Evolutionary conservation across 2,113 vertebrate species (phyloP).

Genomic region (Hydrolagus affinis): DNA sequence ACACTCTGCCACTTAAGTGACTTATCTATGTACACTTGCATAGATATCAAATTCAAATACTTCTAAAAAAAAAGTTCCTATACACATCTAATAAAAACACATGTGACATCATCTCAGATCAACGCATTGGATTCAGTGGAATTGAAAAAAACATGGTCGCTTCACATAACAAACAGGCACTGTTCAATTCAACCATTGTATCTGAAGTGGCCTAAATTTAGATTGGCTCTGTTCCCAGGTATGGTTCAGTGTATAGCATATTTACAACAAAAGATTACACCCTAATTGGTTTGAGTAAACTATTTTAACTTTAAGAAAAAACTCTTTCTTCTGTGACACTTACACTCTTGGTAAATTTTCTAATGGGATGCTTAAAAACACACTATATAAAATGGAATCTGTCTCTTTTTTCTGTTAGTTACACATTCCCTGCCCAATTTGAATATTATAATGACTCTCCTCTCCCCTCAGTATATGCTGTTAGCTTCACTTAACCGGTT

Average conservation of each 20-base stretch:
- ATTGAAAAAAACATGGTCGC: not conserved
- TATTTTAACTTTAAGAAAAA: not conserved
- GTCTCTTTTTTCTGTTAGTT: not conserved
- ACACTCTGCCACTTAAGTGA: too few species aligned
- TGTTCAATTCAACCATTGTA: not conserved
- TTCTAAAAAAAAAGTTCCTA: not conserved
- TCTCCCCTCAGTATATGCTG: too few species aligned
- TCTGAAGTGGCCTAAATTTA: not conserved
- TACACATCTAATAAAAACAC: not conserved
- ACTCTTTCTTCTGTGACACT: not conserved
- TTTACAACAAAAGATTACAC: not conserved
- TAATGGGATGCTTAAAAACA: not conserved
- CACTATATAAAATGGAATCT: not conserved
- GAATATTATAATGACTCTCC: too few species aligned
- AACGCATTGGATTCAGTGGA: too few species aligned
- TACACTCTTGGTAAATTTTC: not conserved
- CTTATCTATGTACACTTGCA: not conserved
- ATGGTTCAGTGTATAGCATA: not conserved
- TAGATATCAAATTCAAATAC: not conserved
- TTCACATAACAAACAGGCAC: not conserved
- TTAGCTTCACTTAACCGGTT: too few species aligned
- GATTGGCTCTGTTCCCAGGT: not conserved
- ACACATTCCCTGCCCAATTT: not conserved
- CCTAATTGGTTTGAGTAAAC: not conserved
- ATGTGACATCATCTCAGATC: not conserved